These are phyloP conservation scores for Limnephilus marmoratus DNA, from an alignment of 2,888 invertebrate species.

Conservation along the genomic window DNA sequence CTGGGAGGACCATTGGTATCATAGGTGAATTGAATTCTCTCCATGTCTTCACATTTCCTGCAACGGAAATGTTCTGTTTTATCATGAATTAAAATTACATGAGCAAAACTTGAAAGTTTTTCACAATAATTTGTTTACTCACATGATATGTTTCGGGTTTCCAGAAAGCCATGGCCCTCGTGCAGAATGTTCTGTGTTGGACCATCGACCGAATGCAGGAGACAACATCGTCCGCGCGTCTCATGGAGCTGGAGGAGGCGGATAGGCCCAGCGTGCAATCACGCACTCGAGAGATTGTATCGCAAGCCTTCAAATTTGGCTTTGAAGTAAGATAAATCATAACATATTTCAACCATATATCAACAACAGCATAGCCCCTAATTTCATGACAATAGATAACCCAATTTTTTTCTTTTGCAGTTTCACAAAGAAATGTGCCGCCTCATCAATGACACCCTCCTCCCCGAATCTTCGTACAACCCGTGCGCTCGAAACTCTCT, in stretches of 20 bases:
- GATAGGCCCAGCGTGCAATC: constrained; percentile 80
- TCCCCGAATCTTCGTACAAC: constrained; percentile 68
- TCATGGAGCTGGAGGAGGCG: constrained; percentile 73
- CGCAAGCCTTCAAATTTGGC: constrained; percentile 93
- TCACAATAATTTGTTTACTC: not conserved
- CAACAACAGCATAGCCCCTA: not conserved
- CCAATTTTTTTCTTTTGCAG: constrained; percentile 68
- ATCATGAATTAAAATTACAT: not conserved
- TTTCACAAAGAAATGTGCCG: constrained; percentile 86
- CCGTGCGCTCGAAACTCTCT: constrained; percentile 63
- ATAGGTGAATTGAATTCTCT: too few species aligned
- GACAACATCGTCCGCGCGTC: constrained; percentile 74
- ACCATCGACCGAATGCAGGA: constrained; percentile 79
- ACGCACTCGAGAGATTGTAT: constrained; percentile 85
- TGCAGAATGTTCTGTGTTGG: constrained; percentile 77
- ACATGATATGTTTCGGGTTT: constrained; percentile 57
- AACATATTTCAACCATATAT: not conserved
- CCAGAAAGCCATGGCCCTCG: constrained; percentile 77
- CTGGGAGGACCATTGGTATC: too few species aligned
- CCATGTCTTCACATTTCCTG: too few species aligned
- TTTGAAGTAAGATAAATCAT: constrained; percentile 83
- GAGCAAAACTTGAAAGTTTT: not conserved
- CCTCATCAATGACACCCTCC: constrained; percentile 75
- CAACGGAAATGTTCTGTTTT: too few species aligned
- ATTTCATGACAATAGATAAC: not conserved